phyloP scores from a whole-genome alignment of 1,140 invertebrate species.

The Copidosoma floridanum region DNA sequence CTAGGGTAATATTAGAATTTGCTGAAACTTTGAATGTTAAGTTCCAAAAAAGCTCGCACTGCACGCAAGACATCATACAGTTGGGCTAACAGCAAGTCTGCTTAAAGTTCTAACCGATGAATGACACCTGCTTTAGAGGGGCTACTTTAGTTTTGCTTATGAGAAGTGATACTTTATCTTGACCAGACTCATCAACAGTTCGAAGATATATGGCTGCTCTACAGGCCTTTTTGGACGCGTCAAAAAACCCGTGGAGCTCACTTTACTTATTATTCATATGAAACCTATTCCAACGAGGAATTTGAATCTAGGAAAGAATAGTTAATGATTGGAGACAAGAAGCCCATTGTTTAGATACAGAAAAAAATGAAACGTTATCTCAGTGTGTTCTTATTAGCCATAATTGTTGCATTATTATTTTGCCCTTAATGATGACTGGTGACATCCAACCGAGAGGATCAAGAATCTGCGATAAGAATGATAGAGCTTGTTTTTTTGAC shows the following conservation, averaged over 20 bases:
- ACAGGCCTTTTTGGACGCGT: neutral
- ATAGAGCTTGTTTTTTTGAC: neutral
- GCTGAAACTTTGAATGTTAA: constrained; percentile 30
- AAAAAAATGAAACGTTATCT: neutral
- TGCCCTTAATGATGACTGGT: no score
- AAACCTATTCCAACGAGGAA: neutral
- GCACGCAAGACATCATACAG: no score
- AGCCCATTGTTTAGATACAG: neutral
- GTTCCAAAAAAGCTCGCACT: no score
- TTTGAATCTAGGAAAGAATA: neutral
- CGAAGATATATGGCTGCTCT: neutral
- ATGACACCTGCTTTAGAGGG: no score
- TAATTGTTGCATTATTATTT: no score
- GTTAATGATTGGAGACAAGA: neutral
- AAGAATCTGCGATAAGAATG: no score
- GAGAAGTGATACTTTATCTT: neutral
- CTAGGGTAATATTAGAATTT: constrained; percentile 43
- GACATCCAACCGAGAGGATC: no score
- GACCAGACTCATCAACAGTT: neutral
- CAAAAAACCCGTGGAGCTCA: neutral
- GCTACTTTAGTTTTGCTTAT: no score
- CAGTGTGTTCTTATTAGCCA: no score
- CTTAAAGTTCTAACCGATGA: no score
- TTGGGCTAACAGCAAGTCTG: no score
- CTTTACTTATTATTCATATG: no score